These are phyloP conservation scores for Blennius ocellaris DNA, from an alignment of 2,113 vertebrate genomes.

Conservation along the genomic window DNA sequence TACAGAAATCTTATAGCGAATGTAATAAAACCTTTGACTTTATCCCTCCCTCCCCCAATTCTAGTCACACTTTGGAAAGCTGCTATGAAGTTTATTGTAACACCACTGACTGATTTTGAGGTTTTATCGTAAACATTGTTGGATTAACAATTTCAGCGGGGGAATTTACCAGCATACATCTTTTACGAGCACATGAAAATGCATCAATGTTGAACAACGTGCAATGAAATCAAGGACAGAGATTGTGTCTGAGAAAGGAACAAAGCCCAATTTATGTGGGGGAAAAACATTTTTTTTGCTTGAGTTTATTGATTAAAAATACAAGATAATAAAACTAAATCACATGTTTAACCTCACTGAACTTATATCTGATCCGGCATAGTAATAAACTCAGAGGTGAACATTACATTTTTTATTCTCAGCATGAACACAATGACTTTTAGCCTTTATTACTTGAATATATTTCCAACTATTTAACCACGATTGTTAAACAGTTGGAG, in stretches of 20 bases:
- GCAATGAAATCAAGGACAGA: neutral
- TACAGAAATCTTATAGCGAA: conserved; percentile 12
- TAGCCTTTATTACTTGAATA: conserved; percentile 21
- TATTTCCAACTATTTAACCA: conserved; percentile 36
- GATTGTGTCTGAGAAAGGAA: neutral
- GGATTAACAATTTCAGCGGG: neutral
- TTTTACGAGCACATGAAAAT: conserved; percentile 14
- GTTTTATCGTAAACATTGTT: neutral
- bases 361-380: conserved; percentile 10
- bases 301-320: conserved; percentile 8
- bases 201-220: neutral
- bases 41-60: conserved; percentile 7
- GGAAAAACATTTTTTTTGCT: conserved; percentile 20
- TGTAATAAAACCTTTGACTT: neutral
- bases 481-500: conserved; percentile 30
- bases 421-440: conserved; percentile 9
- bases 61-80: neutral
- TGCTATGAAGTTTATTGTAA: neutral
- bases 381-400: conserved; percentile 2
- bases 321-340: neutral
- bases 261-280: neutral
- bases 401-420: conserved; percentile 1
- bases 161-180: neutral
- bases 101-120: neutral
- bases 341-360: conserved; percentile 12